Evolutionary conservation across 1,140 invertebrate species (phyloP), one percentile per base, ranked within the genome.

Genomic region (Odontomachus brunneus): DNA sequence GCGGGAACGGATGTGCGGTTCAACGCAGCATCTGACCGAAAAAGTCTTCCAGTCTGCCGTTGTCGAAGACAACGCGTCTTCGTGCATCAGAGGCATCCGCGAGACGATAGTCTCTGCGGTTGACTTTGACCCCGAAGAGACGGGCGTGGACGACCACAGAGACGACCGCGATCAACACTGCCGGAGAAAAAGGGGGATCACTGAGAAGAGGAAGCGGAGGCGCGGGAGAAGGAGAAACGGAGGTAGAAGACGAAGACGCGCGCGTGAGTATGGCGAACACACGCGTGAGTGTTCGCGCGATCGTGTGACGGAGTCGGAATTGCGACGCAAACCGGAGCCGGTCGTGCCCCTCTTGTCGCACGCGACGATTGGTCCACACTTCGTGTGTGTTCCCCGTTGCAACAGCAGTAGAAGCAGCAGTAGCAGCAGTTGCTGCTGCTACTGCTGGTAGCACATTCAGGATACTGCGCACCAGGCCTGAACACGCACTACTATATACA

Each of bases 311-410:
- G 26, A 67, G 72, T 82, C 83, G 60, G 72, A 88, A 85, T 88
- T 88, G 86, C 86, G 86, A 88, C 75, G 85, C 59, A 55, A 80
- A 60, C n/a, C 15, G 63, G 33, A 29, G 74, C 48, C 69, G 83
- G 90, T 85, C 90, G 91, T 89, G 91, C 90, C 91, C 86, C 91
- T 89, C 72, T 78, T 85, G 89, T 89, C 74, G 84, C 73, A 57
- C 71, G 55, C 83, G 71, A 75, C 84, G 88, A 91, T 91, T 91
- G 90, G 91, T 89, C 86, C 83, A 83, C 63, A 66, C 65, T 63
- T 14, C 53, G 33, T 49, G 60, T 38, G 33, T 69, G 51, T 44
- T 69, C 49, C 51, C 44, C 24, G 63, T 38, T 29, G 44, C 38
- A 44, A 5, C 29, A 3, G 29, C 29, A 2, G 29, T 33, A n/a